Evolutionary conservation across 23 tunicate genomes (phyloP), one percentile per base, ranked within the genome.

Genomic region (Ciona savignyi): DNA sequence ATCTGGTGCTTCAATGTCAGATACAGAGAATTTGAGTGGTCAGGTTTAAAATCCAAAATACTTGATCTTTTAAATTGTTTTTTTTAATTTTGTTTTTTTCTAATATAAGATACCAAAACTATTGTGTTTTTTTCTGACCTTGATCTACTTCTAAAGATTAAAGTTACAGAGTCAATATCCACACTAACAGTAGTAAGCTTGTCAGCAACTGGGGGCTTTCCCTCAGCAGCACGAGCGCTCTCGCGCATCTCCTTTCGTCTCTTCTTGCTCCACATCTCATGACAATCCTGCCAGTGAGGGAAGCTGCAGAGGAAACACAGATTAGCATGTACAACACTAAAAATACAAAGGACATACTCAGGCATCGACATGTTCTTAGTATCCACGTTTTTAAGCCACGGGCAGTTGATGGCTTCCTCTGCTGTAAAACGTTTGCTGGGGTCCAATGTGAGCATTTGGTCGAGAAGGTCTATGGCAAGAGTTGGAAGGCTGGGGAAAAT

Each of bases 201-300:
- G n/a, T n/a, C n/a, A n/a, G n/a, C n/a, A 20, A 66, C 4, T 34
- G 85, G 77, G 27, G 76, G 72, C 26, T 76, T 76, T 26, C 78
- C 78, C 60, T 83, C 81, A 28, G 81, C 81, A 35, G 80, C 75
- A 32, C 77, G 69, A 20, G 93, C 76, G 75, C 78, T 64, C 76
- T 76, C 87, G 67, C 73, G 32, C 79, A 67, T 67, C 34, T 31
- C 74, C 23, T 93, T n/a, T n/a, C n/a, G n/a, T n/a, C n/a, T n/a
- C n/a, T n/a, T n/a, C n/a, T n/a, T n/a, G n/a, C n/a, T n/a, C 98
- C 98, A 93, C 98, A 93, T 93, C 63, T 93, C 98, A 34, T 93
- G 98, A 76, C 98, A 93, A 64, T 93, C 98, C 35, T 93, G 98
- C 85, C 89, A 86, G 56, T 77, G 92, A 23, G 98, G 98, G 27